Evolutionary conservation across 2,888 invertebrate species (phyloP).

Genomic region (Anagyrus pseudococci): DNA sequence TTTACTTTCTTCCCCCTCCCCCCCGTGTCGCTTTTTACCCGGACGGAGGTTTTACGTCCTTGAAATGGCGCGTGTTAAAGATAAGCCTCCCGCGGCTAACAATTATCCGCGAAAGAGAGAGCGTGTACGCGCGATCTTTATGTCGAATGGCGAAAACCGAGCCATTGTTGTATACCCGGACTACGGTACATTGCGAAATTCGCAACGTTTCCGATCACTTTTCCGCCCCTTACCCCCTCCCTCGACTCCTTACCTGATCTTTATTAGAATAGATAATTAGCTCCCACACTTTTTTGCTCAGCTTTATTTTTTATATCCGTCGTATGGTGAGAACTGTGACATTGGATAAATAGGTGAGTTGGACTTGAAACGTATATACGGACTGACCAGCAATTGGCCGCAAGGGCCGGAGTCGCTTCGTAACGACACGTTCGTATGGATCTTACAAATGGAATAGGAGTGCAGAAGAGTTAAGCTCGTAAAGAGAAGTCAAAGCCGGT

Average conservation of each 20-base stretch:
- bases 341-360: background rate
- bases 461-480: slow-evolving; percentile 44
- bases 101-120: slow-evolving; percentile 37
- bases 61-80: slow-evolving; percentile 32
- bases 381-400: too few relatives aligned
- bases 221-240: too few relatives aligned
- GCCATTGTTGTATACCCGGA: slow-evolving; percentile 25
- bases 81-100: slow-evolving; percentile 35
- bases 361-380: too few relatives aligned
- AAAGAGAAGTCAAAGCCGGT: slow-evolving; percentile 51
- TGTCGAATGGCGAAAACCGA: slow-evolving; percentile 2
- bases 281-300: too few relatives aligned
- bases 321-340: too few relatives aligned
- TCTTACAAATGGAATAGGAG: slow-evolving; percentile 31
- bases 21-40: background rate
- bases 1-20: slow-evolving; percentile 2
- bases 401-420: too few relatives aligned
- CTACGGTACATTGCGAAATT: slow-evolving; percentile 22
- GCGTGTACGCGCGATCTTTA: slow-evolving; percentile 28
- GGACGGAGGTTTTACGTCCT: slow-evolving; percentile 26
- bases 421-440: slow-evolving; percentile 36
- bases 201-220: background rate
- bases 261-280: too few relatives aligned
- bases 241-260: too few relatives aligned
- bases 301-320: too few relatives aligned